Conservation (phyloP, 2,888 invertebrate species). For the Hydrotaea diabolus region DNA sequence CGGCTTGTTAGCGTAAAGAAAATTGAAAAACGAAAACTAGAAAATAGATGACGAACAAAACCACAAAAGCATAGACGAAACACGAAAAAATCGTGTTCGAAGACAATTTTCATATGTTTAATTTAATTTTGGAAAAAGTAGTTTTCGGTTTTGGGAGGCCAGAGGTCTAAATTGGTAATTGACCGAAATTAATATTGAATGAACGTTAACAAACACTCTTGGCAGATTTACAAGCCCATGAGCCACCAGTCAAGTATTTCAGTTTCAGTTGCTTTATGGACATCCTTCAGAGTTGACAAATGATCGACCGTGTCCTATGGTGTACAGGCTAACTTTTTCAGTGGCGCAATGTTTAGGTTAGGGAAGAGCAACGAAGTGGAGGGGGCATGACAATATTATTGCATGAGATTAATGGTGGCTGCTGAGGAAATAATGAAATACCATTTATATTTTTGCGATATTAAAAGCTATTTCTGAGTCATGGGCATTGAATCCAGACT, state of each 20-base stretch:
- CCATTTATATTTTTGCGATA: no score
- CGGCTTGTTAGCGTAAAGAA: background rate
- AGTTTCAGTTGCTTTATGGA: background rate
- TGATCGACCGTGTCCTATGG: background rate
- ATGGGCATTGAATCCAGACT: no score
- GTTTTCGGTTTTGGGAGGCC: background rate
- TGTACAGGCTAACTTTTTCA: background rate
- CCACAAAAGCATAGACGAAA: background rate
- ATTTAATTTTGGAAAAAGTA: background rate
- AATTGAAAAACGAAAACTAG: background rate
- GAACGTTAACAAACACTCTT: background rate
- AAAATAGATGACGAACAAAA: background rate
- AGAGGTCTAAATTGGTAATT: background rate
- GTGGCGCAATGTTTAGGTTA: background rate
- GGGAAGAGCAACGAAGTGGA: background rate
- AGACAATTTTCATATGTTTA: background rate
- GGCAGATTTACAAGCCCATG: background rate
- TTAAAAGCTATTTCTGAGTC: no score
- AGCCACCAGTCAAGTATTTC: background rate
- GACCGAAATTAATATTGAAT: conserved; percentile 10
- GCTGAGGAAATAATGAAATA: no score
- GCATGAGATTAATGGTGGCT: no score
- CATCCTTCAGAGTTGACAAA: background rate
- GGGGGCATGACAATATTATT: no score
- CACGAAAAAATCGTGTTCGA: background rate